phyloP scores from a whole-genome alignment of 2,888 invertebrate genomes.

The Pollenia labialis region DNA sequence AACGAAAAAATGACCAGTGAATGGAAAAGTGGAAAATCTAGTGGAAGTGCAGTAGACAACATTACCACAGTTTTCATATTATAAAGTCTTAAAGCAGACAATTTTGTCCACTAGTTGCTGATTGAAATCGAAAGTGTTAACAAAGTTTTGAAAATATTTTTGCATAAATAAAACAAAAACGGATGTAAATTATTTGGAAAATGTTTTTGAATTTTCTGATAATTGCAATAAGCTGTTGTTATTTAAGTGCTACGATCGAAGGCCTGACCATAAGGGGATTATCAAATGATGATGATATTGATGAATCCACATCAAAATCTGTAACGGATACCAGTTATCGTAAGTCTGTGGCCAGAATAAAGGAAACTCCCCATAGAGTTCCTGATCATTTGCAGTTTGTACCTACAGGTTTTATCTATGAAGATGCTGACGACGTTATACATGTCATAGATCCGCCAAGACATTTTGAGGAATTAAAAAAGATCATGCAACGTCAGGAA shows the following conservation, averaged over 20 bases:
- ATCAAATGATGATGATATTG: background rate
- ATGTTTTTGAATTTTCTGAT: constrained; percentile 7
- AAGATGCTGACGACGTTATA: constrained; percentile 80
- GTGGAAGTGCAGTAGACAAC: constrained; percentile 46
- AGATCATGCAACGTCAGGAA: constrained; percentile 65
- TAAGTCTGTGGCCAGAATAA: constrained; percentile 76
- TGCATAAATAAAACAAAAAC: background rate
- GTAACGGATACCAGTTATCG: constrained; percentile 73
- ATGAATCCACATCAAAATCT: background rate
- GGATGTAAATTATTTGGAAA: constrained; percentile 34
- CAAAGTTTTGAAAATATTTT: constrained; percentile 31
- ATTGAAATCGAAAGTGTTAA: constrained; percentile 61
- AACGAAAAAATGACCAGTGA: constrained; percentile 46
- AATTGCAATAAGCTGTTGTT: background rate
- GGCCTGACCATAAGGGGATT: constrained; percentile 50
- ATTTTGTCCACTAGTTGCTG: constrained; percentile 57
- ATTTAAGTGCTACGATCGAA: background rate
- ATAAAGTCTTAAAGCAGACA: constrained; percentile 52
- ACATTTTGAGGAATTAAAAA: constrained; percentile 79
- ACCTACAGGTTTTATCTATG: constrained; percentile 76
- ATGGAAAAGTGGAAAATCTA: constrained; percentile 70
- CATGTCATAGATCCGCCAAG: constrained; percentile 81
- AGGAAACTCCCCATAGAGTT: constrained; percentile 75
- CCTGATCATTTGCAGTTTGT: constrained; percentile 78
- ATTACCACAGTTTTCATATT: constrained; percentile 48